phyloP scores from a whole-genome alignment of 2,797 vertebrate species.

The Cuniculus paca region DNA sequence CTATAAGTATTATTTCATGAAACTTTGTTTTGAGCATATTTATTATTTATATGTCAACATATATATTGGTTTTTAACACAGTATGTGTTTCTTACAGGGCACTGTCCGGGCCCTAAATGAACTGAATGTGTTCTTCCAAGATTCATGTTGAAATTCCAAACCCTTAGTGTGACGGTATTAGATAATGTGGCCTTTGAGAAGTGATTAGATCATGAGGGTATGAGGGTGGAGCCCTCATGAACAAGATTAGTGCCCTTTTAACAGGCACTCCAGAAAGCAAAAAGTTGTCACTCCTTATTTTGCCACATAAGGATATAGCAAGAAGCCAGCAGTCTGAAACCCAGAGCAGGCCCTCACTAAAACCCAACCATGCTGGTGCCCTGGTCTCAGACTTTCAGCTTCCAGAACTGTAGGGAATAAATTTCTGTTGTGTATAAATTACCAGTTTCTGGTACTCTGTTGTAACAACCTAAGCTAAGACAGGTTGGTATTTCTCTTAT shows the following conservation, averaged over 20 bases:
- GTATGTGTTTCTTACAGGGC: background rate
- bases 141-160: slow-evolving; percentile 16
- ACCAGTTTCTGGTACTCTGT: background rate
- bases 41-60: background rate
- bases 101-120: background rate
- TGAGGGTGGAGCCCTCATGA: background rate
- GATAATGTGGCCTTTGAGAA: background rate
- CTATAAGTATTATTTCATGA: background rate
- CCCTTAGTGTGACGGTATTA: background rate
- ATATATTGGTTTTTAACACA: background rate
- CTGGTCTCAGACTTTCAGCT: background rate
- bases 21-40: background rate
- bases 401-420: background rate
- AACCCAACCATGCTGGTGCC: background rate
- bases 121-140: background rate
- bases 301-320: background rate
- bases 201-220: background rate
- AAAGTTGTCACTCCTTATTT: background rate
- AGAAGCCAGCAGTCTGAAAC: background rate
- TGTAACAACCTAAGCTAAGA: background rate
- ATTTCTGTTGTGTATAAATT: background rate
- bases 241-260: background rate
- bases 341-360: background rate
- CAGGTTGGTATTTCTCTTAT: background rate
- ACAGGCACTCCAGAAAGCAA: background rate